Evolutionary conservation across 2,797 vertebrate genomes (phyloP).

Genomic region (Sciurus vulgaris): DNA sequence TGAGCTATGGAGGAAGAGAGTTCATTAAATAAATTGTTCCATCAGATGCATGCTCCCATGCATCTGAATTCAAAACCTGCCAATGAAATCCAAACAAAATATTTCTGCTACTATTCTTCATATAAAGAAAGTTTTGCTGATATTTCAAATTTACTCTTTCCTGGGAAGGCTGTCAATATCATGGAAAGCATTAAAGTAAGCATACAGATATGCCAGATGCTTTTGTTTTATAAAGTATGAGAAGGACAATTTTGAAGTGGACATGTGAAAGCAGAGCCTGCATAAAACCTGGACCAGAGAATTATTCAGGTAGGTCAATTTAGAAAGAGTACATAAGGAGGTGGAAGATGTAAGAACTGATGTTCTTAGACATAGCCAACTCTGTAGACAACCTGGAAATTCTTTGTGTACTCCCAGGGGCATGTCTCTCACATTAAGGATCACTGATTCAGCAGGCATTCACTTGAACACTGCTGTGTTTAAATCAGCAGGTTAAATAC

Average conservation of each 20-base stretch:
- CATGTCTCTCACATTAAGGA: neutral
- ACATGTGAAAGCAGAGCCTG: neutral
- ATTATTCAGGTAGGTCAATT: neutral
- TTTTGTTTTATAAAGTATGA: constrained; percentile 27
- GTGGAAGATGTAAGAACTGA: neutral
- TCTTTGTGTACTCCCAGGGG: neutral
- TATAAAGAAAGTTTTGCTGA: neutral
- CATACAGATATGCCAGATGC: neutral
- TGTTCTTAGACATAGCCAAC: neutral
- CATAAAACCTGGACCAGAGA: neutral
- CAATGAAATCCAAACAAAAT: neutral
- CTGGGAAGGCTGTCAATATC: neutral
- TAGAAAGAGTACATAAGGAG: neutral
- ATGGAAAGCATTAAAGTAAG: neutral
- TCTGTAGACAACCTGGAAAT: neutral
- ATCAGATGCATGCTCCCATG: neutral
- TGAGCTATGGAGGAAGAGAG: neutral
- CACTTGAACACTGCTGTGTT: neutral
- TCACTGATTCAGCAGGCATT: neutral
- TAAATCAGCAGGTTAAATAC: neutral
- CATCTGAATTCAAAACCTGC: neutral
- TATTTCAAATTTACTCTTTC: neutral
- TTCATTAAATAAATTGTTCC: neutral
- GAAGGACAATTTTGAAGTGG: neutral
- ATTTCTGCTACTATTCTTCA: neutral